Conservation (phyloP, 2,797 vertebrate species). For the Halcyon chelicuti region DNA sequence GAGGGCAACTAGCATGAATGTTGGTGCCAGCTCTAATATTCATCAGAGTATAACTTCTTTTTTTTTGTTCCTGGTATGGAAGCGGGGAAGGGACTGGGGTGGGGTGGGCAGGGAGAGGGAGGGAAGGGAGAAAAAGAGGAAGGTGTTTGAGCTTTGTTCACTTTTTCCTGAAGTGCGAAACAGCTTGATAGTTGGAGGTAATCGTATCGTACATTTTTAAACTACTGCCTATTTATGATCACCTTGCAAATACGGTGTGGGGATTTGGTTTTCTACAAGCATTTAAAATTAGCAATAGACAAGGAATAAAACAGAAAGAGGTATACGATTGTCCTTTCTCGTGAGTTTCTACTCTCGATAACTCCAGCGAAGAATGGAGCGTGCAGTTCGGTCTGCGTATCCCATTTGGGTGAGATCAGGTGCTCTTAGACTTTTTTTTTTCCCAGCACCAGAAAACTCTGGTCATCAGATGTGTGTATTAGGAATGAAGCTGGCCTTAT, state of each 20-base stretch:
- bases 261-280: slow-evolving; percentile 54
- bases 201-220: slow-evolving; percentile 47
- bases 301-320: not conserved
- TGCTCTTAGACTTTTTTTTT: slow-evolving; percentile 31
- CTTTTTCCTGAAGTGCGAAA: not conserved
- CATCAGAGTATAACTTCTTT: slow-evolving; percentile 12
- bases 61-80: slow-evolving; percentile 4
- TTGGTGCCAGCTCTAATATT: slow-evolving; percentile 57
- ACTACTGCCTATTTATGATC: slow-evolving; percentile 68
- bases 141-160: slow-evolving; percentile 16
- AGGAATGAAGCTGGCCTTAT: slow-evolving; percentile 64
- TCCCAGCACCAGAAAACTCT: not conserved
- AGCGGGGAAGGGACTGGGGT: not conserved
- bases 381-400: slow-evolving; percentile 35
- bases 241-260: slow-evolving; percentile 3
- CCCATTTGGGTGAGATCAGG: slow-evolving; percentile 28
- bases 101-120: too few species aligned
- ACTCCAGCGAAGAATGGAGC: slow-evolving; percentile 37
- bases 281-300: slow-evolving; percentile 48
- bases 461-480: not conserved
- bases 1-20: slow-evolving; percentile 71
- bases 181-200: slow-evolving; percentile 35
- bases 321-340: not conserved
- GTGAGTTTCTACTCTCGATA: slow-evolving; percentile 20
- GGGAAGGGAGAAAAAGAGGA: not conserved